phyloP scores from a whole-genome alignment of 2,888 invertebrate species.

The Folsomia candida region DNA sequence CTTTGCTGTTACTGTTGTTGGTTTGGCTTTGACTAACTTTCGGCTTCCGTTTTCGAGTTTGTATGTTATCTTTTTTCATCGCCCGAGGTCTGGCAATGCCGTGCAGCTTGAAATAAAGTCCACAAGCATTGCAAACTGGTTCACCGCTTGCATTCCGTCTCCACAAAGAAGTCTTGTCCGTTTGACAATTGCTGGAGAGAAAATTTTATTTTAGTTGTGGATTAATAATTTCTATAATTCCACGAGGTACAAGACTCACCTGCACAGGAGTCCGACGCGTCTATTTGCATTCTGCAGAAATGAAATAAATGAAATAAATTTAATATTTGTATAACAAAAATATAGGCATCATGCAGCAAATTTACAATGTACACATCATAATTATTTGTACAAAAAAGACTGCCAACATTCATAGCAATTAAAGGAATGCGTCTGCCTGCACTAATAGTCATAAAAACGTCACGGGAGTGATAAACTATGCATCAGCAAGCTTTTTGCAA shows the following conservation, averaged over 20 bases:
- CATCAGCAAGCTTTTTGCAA: too few relatives aligned
- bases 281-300: conserved; percentile 63
- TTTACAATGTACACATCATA: too few relatives aligned
- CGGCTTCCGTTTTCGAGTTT: conserved; percentile 91
- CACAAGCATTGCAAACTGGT: conserved; percentile 68
- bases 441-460: too few relatives aligned
- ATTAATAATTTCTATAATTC: too few relatives aligned
- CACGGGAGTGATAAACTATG: too few relatives aligned
- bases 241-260: too few relatives aligned
- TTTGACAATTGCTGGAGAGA: conserved; percentile 92
- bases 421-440: too few relatives aligned
- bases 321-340: too few relatives aligned
- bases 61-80: conserved; percentile 99
- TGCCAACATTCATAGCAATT: too few relatives aligned
- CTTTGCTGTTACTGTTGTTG: neutral
- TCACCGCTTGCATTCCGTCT: conserved; percentile 65
- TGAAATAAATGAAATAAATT: neutral
- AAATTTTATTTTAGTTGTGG: too few relatives aligned
- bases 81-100: conserved; percentile 84
- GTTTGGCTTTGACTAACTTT: conserved; percentile 58
- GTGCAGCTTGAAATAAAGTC: conserved; percentile 52
- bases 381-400: too few relatives aligned
- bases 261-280: conserved; percentile 79
- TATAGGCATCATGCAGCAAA: too few relatives aligned
- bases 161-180: conserved; percentile 91